Evolutionary conservation across 2,113 vertebrate species (phyloP).

Genomic region (Centropus unirufus): DNA sequence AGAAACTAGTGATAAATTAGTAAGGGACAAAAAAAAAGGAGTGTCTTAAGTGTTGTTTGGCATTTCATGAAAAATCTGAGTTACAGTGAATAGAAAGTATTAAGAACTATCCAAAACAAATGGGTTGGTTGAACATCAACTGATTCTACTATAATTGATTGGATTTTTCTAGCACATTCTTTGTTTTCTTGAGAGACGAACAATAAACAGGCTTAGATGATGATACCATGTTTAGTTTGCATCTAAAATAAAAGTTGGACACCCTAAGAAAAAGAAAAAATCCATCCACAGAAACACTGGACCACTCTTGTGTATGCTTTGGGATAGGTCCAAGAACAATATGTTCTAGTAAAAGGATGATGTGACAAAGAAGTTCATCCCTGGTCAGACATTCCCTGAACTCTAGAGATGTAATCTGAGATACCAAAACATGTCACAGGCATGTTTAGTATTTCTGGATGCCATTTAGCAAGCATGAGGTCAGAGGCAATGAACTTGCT

Average conservation of each 20-base stretch:
- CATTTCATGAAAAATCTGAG: not conserved
- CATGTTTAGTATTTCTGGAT: slow-evolving; percentile 44
- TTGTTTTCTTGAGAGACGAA: slow-evolving; percentile 12
- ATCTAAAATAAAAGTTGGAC: not conserved
- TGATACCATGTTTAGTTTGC: not conserved
- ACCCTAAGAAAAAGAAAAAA: not conserved
- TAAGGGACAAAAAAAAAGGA: not conserved
- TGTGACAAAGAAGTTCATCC: slow-evolving; percentile 36
- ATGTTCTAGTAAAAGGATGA: slow-evolving; percentile 51
- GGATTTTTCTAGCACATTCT: not conserved
- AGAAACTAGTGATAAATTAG: not conserved
- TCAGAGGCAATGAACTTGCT: slow-evolving; percentile 43
- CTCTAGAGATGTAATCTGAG: slow-evolving; percentile 46
- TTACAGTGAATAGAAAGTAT: not conserved
- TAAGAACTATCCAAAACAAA: not conserved
- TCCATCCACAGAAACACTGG: not conserved
- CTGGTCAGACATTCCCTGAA: slow-evolving; percentile 37
- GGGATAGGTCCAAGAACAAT: slow-evolving; percentile 50
- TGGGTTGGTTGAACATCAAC: not conserved
- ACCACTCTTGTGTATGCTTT: slow-evolving; percentile 20
- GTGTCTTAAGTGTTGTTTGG: not conserved
- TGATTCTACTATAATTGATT: not conserved
- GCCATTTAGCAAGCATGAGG: slow-evolving; percentile 31
- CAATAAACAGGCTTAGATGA: not conserved
- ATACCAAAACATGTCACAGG: slow-evolving; percentile 17